A percentile compares a stretch with the other conserved stretches of the same genome.
Evolutionary conservation across 2,888 invertebrate species (phyloP).

Genomic region (Kryphioiulus occultus): DNA sequence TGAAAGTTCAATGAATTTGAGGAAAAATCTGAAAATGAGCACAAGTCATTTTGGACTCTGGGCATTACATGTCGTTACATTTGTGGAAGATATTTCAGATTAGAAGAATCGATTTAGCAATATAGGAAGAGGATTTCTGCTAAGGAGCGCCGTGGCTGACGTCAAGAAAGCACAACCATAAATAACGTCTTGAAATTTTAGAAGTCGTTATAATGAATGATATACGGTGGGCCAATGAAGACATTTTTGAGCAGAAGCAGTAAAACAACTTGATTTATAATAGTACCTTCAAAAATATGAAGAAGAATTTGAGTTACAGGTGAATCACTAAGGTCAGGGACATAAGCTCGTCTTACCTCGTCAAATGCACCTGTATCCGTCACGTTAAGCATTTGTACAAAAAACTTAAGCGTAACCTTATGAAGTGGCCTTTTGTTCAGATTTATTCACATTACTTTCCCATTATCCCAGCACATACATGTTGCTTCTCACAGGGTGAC

Average conservation of each 20-base stretch:
- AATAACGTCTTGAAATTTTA: neutral
- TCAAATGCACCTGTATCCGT: neutral
- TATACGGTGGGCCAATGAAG: neutral
- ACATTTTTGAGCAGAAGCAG: neutral
- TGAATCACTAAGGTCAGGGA: neutral
- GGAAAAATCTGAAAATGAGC: neutral
- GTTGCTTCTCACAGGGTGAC: too few relatives aligned
- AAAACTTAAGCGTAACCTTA: too few relatives aligned
- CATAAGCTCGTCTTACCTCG: neutral
- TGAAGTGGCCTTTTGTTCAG: too few relatives aligned
- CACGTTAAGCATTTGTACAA: too few relatives aligned
- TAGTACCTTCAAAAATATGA: neutral
- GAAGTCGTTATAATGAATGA: neutral
- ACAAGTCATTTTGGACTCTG: neutral
- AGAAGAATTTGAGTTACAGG: neutral
- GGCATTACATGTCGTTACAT: neutral
- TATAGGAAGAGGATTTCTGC: neutral
- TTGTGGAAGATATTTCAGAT: neutral
- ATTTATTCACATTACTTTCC: too few relatives aligned
- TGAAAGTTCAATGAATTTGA: slow-evolving; percentile 26
- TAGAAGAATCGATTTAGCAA: neutral
- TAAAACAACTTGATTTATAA: neutral
- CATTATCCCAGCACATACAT: too few relatives aligned
- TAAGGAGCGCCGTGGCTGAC: neutral
- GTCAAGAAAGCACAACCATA: neutral